Evolutionary conservation across 1,140 invertebrate genomes (phyloP).

Genomic region (Aphaenogaster rudis): DNA sequence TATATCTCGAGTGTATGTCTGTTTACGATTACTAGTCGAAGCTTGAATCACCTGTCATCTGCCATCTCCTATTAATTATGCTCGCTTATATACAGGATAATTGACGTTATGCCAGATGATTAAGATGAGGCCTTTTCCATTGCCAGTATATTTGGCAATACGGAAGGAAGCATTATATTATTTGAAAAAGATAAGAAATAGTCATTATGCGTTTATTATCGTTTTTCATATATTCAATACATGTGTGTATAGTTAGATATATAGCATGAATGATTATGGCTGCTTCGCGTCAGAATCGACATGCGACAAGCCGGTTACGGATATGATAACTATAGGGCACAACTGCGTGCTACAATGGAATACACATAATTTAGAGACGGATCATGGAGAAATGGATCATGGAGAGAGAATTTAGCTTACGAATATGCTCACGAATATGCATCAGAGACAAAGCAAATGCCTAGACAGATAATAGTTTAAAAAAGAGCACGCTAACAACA

Average conservation of each 20-base stretch:
- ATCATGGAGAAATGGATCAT: neutral
- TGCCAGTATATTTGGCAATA: neutral
- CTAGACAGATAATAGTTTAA: neutral
- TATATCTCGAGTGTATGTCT: slow-evolving; percentile 30
- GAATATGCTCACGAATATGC: neutral
- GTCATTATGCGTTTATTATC: neutral
- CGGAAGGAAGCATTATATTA: neutral
- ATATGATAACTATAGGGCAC: neutral
- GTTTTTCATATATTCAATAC: neutral
- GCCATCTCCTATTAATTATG: slow-evolving; percentile 69
- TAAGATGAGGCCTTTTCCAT: neutral
- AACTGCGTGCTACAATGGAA: neutral
- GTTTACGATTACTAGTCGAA: slow-evolving; percentile 64
- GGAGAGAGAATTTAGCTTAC: neutral
- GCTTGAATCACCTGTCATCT: slow-evolving; percentile 59
- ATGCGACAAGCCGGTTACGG: slow-evolving; percentile 3
- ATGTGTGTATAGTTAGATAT: neutral
- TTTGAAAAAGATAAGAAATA: slow-evolving; percentile 1
- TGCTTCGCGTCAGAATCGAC: slow-evolving; percentile 17
- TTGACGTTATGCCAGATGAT: slow-evolving; percentile 12
- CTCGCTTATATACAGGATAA: slow-evolving; percentile 12
- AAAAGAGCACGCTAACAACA: neutral
- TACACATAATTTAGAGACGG: slow-evolving; percentile 19
- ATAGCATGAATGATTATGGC: neutral
- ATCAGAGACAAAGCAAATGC: neutral